Percentiles rank a stretch among this genome's conserved stretches.
These are phyloP conservation scores for Anthonomus grandis DNA, from an alignment of 1,140 invertebrate genomes.

Conservation along the genomic window DNA sequence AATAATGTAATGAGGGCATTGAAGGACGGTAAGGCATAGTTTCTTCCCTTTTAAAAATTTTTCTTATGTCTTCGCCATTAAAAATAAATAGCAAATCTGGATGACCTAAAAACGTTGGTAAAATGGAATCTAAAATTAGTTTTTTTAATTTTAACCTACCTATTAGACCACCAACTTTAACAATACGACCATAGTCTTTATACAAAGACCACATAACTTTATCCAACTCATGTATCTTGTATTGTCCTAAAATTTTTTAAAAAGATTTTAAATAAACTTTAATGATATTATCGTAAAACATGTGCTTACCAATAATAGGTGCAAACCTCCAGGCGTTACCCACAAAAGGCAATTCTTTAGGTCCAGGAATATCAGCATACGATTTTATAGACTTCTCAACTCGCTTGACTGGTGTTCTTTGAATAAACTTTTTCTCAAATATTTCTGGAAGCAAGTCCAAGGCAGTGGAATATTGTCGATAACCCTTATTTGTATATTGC, in stretches of 20 bases:
- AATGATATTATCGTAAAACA: too few species aligned
- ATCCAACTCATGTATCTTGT: slow-evolving; percentile 70
- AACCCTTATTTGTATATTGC: slow-evolving; percentile 1
- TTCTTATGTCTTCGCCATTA: slow-evolving; percentile 71
- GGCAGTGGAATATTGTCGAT: slow-evolving; percentile 37
- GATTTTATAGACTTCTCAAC: slow-evolving; percentile 49
- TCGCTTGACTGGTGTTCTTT: slow-evolving; percentile 14
- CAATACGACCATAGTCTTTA: slow-evolving; percentile 66
- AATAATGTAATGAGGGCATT: slow-evolving; percentile 74
- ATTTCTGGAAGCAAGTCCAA: slow-evolving; percentile 27
- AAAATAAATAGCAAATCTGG: slow-evolving; percentile 78
- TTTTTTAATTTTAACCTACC: slow-evolving; percentile 8
- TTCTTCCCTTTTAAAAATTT: slow-evolving; percentile 72
- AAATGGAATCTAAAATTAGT: neutral
- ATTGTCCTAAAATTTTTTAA: slow-evolving; percentile 55
- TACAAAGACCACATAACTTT: slow-evolving; percentile 67
- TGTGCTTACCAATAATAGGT: slow-evolving; percentile 58
- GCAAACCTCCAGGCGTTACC: slow-evolving; percentile 81
- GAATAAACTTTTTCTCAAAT: slow-evolving; percentile 22
- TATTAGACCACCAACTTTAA: slow-evolving; percentile 69
- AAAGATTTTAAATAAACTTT: neutral
- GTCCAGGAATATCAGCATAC: slow-evolving; percentile 71
- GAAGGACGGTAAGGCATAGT: slow-evolving; percentile 71
- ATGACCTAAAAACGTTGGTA: slow-evolving; percentile 52
- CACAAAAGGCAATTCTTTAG: slow-evolving; percentile 68